A percentile compares a stretch with the other conserved stretches of the same genome.
These are phyloP conservation scores for Xylocopa sonorina DNA, from an alignment of 1,140 invertebrate species.

Conservation along the genomic window DNA sequence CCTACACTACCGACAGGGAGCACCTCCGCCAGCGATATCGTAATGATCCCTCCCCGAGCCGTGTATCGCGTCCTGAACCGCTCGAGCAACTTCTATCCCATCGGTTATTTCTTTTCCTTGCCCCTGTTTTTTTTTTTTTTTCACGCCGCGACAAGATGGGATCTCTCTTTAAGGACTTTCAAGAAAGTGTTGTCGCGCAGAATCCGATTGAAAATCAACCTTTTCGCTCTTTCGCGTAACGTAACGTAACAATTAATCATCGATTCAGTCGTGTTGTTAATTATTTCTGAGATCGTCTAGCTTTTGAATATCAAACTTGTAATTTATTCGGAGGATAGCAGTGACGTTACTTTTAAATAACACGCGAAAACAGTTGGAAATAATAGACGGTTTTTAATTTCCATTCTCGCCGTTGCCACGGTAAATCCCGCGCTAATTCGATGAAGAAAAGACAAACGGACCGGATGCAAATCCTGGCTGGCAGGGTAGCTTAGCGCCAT, in stretches of 20 bases:
- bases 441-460: constrained; percentile 65
- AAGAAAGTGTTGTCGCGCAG: neutral
- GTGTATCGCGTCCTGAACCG: constrained; percentile 20
- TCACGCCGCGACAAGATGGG: constrained; percentile 10
- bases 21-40: constrained; percentile 49
- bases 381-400: neutral
- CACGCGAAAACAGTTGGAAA: constrained; percentile 2
- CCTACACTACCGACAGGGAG: constrained; percentile 28
- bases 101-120: neutral
- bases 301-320: too few relatives aligned
- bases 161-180: constrained; percentile 14
- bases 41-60: constrained; percentile 62
- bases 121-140: neutral
- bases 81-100: neutral
- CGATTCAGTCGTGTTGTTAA: too few relatives aligned
- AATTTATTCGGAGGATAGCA: too few relatives aligned
- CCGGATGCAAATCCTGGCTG: constrained; percentile 60
- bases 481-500: constrained; percentile 65
- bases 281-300: too few relatives aligned
- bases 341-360: too few relatives aligned
- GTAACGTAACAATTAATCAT: too few relatives aligned
- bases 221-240: too few relatives aligned
- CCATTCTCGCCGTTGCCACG: constrained; percentile 26
- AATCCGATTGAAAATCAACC: constrained; percentile 1
- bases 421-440: constrained; percentile 53